Conservation (phyloP, 2,113 vertebrate species). For the Cercopithecus mona region DNA sequence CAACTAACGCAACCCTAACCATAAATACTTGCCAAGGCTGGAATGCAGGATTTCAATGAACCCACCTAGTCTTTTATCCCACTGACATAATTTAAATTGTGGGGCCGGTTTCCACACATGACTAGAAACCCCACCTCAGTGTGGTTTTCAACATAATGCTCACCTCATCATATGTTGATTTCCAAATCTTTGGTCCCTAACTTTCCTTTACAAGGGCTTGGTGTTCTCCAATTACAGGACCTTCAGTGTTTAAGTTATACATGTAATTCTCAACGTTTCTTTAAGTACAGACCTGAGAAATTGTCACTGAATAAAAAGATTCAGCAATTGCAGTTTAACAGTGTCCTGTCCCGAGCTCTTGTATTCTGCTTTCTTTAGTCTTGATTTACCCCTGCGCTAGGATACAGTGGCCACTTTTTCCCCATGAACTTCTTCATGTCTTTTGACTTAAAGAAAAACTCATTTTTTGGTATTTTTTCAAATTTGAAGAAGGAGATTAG, state of each 20-base stretch:
- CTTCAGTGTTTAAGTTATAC: not conserved
- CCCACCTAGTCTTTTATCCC: not conserved
- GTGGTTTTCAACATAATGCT: not conserved
- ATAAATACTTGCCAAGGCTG: not conserved
- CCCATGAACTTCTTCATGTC: not conserved
- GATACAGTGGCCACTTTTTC: not conserved
- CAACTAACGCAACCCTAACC: not conserved
- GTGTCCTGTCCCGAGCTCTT: not conserved
- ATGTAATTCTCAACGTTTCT: not conserved
- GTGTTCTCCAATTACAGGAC: not conserved
- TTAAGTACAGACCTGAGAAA: not conserved
- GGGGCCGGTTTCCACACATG: not conserved
- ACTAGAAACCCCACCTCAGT: not conserved
- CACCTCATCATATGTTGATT: not conserved
- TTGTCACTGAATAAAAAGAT: not conserved
- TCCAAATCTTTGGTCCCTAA: not conserved
- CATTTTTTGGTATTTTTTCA: not conserved
- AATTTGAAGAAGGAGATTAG: not conserved
- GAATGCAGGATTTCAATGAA: not conserved
- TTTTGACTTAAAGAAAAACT: slow-evolving; percentile 15
- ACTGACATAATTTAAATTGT: not conserved
- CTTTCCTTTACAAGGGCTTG: not conserved
- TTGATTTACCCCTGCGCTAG: not conserved
- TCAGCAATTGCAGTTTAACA: not conserved
- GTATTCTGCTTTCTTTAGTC: not conserved